These are phyloP conservation scores for Hermodice carunculata DNA, from an alignment of 2,888 invertebrate genomes.

Conservation along the genomic window DNA sequence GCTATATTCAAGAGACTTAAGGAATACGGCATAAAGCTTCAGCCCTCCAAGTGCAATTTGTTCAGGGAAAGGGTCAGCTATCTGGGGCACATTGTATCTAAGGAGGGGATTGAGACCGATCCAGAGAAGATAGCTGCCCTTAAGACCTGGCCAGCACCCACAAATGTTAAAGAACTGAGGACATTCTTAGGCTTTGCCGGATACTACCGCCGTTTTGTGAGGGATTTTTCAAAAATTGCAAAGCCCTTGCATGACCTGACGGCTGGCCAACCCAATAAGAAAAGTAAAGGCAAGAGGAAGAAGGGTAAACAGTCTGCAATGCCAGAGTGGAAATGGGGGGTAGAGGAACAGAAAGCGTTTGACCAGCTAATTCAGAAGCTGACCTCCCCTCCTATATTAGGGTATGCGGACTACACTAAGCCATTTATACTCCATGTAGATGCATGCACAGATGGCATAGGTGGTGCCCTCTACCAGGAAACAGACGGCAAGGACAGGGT, in stretches of 20 bases:
- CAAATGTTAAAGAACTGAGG: slow-evolving; percentile 11
- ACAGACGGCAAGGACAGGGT: neutral
- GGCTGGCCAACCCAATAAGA: neutral
- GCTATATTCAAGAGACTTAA: neutral
- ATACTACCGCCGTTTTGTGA: slow-evolving; percentile 32
- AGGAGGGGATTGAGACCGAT: slow-evolving; percentile 2
- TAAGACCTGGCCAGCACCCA: slow-evolving; percentile 16
- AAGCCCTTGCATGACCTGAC: slow-evolving; percentile 24
- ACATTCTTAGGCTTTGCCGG: slow-evolving; percentile 29
- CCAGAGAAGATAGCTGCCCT: neutral
- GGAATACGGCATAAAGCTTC: neutral
- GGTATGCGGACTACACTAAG: neutral
- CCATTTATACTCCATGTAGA: slow-evolving; percentile 1
- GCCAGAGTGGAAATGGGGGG: no score
- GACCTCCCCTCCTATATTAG: slow-evolving; percentile 2
- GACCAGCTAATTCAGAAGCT: neutral
- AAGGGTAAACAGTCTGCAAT: no score
- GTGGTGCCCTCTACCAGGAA: neutral
- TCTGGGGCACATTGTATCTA: slow-evolving; percentile 3
- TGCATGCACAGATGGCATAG: neutral
- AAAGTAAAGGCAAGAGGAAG: neutral
- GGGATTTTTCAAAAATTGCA: slow-evolving; percentile 25
- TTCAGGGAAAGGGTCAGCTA: neutral
- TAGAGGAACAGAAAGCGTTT: neutral
- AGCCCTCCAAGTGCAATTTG: neutral